These are phyloP conservation scores for Syritta pipiens DNA, from an alignment of 2,888 invertebrate species.

Conservation along the genomic window DNA sequence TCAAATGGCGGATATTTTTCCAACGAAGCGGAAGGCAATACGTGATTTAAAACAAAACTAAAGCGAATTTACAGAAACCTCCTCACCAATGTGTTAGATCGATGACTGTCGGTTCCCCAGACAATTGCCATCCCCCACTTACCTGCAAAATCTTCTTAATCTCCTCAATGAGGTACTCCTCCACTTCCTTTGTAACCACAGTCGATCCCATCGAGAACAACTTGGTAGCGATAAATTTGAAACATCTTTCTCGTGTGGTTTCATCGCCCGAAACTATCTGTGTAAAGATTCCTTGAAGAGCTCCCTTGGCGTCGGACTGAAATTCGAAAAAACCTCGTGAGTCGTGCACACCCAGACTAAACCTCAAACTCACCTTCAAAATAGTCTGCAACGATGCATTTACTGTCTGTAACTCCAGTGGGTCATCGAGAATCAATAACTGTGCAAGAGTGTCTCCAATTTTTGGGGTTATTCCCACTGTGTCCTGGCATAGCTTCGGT, in stretches of 20 bases:
- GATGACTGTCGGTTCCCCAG: no score
- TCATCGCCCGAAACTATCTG: constrained; percentile 87
- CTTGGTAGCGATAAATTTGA: constrained; percentile 92
- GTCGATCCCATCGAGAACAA: constrained; percentile 89
- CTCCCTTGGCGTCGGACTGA: constrained; percentile 80
- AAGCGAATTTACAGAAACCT: no score
- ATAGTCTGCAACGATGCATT: constrained; percentile 88
- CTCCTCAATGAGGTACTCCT: constrained; percentile 90
- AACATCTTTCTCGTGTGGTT: constrained; percentile 89
- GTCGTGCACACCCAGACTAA: no score
- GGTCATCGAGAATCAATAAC: constrained; percentile 91
- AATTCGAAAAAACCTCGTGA: no score
- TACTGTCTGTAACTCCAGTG: constrained; percentile 90
- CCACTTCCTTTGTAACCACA: constrained; percentile 89
- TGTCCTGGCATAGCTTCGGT: constrained; percentile 91
- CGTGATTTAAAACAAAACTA: no score
- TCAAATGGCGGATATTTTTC: no score
- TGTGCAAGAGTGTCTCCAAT: constrained; percentile 96
- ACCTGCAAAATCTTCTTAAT: constrained; percentile 92
- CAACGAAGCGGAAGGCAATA: no score
- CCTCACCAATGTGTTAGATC: no score
- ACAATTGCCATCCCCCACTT: constrained; percentile 72
- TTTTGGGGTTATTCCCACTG: constrained; percentile 89
- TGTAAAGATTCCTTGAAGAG: constrained; percentile 84
- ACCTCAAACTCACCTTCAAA: constrained; percentile 73